Base-by-base conservation (phyloP, 37 sponge, comb jelly and placozoan species). In the Lycopodina hypogea region DNA sequence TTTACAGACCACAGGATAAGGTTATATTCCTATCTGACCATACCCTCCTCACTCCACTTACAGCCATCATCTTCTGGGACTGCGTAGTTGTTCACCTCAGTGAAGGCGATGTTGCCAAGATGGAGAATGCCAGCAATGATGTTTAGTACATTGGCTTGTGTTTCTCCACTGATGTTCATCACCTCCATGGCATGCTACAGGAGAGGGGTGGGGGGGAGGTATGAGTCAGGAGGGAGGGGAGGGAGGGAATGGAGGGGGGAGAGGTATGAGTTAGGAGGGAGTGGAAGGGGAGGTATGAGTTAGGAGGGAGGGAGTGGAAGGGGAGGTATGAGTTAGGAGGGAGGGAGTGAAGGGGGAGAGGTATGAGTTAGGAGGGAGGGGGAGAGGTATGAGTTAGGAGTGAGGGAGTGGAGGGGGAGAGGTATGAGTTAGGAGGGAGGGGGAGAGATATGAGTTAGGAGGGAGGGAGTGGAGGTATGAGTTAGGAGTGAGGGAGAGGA, bases 101-200 rank as follows among this genome's bases (percentile, higher is more conserved):
- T 70, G 71, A 97, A 97, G 29, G 97, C 66, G 40, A 97, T 94
- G 87, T 97, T 97, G 24, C 97, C 97, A 1, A 97, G 73, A 60
- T 97, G 97, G 21, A 97, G 85, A 32, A 97, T 90, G 6, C 94
- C 94, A 34, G 95, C 92, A 8, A 94, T 85, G 66, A 97, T 92
- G 42, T 88, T 80, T 22, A 97, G 80, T 1, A 97, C 86, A 71
- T 86, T 62, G 42, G 74, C 74, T 71, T 94, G 94, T 22, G 66
- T 86, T n/a, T 97, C 90, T 48, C 58, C 77, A 58, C 55, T 57
- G 14, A 97, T 84, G 18, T 90, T 88, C 84, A 97, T 94, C 69
- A 97, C 93, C 26, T 92, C 83, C 97, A 97, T 97, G 9, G 97
- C 97, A 85, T 94, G 91, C 97, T 97, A 56, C n/a, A 74, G 22